Percentiles rank a stretch among this genome's conserved stretches.
phyloP scores from a whole-genome alignment of 2,113 vertebrate genomes.

The Rhabdornis inornatus region DNA sequence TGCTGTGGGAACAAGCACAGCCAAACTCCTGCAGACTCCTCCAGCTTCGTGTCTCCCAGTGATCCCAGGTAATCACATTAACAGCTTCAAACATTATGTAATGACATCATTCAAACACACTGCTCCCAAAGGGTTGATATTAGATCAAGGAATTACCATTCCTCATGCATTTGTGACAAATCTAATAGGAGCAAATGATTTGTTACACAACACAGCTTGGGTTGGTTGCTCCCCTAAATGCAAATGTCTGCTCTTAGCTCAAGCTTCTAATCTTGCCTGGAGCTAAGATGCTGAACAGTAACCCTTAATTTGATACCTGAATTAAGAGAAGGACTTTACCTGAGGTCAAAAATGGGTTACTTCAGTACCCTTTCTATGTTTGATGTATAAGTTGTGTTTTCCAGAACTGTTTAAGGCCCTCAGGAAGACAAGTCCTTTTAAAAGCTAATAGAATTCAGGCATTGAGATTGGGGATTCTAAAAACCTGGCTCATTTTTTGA shows the following conservation, averaged over 20 bases:
- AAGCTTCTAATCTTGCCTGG: neutral
- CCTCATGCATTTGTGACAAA: constrained; percentile 47
- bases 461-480: neutral
- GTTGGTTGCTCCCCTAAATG: neutral
- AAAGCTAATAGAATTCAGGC: neutral
- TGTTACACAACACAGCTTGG: neutral
- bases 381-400: neutral
- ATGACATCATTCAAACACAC: constrained; percentile 64
- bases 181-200: constrained; percentile 28
- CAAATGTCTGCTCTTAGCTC: neutral
- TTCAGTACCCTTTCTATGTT: neutral
- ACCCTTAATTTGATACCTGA: neutral
- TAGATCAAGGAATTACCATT: constrained; percentile 47
- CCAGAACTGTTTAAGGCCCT: neutral
- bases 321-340: neutral
- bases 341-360: neutral
- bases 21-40: constrained; percentile 3
- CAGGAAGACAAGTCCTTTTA: neutral
- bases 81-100: constrained; percentile 2
- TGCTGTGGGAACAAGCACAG: neutral
- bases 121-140: constrained; percentile 48
- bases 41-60: neutral
- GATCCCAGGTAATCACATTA: constrained; percentile 62
- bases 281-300: neutral
- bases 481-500: neutral